phyloP scores from a whole-genome alignment of 2,113 vertebrate species.

The Malaclemys terrapin region DNA sequence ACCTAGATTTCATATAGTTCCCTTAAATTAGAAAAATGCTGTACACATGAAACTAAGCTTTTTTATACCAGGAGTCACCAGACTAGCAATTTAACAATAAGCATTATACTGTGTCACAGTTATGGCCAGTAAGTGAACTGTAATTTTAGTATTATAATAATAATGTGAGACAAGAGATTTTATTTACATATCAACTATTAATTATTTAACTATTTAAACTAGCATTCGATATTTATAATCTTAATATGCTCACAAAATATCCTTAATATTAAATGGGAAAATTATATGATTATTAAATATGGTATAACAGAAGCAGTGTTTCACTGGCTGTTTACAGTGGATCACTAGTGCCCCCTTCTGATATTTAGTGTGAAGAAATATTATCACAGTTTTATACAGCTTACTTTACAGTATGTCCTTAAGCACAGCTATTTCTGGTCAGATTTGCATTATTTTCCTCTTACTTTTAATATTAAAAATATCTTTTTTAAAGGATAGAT shows the following conservation, averaged over 20 bases:
- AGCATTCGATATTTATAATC: conserved; percentile 74
- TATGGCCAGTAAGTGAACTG: conserved; percentile 21
- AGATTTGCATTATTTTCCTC: conserved; percentile 44
- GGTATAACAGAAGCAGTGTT: conserved; percentile 72
- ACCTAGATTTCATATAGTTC: conserved; percentile 15
- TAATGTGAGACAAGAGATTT: conserved; percentile 42
- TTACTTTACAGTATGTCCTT: conserved; percentile 8
- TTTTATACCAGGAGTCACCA: conserved; percentile 1
- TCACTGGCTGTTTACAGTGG: conserved; percentile 65
- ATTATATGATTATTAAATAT: conserved; percentile 73
- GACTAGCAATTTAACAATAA: conserved; percentile 45
- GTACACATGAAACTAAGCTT: not conserved
- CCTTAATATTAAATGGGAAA: conserved; percentile 73
- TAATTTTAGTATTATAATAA: conserved; percentile 30
- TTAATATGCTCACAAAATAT: conserved; percentile 72
- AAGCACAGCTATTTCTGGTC: conserved; percentile 50
- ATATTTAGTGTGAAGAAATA: conserved; percentile 41
- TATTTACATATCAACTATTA: conserved; percentile 73
- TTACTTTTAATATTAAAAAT: conserved; percentile 42
- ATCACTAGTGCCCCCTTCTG: conserved; percentile 83
- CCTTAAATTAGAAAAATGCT: not conserved
- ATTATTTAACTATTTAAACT: conserved; percentile 76
- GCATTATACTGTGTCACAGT: not conserved
- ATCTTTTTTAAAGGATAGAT: not conserved
- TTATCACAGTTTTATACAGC: conserved; percentile 22